Conservation (phyloP, 2,888 invertebrate genomes). For the Eristalis arbustorum region DNA sequence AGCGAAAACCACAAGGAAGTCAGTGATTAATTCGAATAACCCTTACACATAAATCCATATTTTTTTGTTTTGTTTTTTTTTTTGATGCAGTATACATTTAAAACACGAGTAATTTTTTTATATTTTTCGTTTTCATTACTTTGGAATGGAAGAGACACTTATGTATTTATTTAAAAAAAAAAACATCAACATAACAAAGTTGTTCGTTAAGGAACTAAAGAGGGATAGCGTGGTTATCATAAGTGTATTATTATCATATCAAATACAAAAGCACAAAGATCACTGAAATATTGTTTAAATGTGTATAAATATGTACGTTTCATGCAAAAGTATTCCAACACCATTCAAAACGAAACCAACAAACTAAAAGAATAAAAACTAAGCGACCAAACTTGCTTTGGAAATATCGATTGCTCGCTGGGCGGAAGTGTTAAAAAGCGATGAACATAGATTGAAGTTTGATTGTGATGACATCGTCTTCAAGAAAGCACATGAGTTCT, state of each 20-base stretch:
- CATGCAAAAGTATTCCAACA: slow-evolving; percentile 59
- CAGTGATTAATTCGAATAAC: slow-evolving; percentile 4
- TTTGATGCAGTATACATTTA: slow-evolving; percentile 32
- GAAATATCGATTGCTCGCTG: slow-evolving; percentile 1
- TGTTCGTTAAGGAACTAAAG: slow-evolving; percentile 51
- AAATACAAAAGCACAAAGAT: slow-evolving; percentile 52
- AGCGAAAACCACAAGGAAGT: slow-evolving; percentile 62
- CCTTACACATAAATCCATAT: not conserved
- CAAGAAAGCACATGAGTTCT: not conserved
- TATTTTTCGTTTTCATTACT: slow-evolving; percentile 6
- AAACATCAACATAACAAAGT: slow-evolving; percentile 46
- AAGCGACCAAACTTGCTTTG: not conserved
- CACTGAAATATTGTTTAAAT: slow-evolving; percentile 33
- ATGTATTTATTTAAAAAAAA: slow-evolving; percentile 50
- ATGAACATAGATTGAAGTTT: not conserved
- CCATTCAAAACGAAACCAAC: slow-evolving; percentile 42
- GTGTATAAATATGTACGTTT: not conserved
- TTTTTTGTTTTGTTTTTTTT: slow-evolving; percentile 16
- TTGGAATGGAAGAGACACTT: slow-evolving; percentile 69
- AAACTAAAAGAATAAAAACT: not conserved
- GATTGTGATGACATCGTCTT: not conserved
- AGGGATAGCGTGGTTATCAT: slow-evolving; percentile 23
- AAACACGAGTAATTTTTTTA: not conserved
- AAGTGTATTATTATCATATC: not conserved
- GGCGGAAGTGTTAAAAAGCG: not conserved